A percentile compares a stretch with the other conserved stretches of the same genome.
These are phyloP conservation scores for Drosophila aff. DNA, from an alignment of 1,140 invertebrate species.

Conservation along the genomic window DNA sequence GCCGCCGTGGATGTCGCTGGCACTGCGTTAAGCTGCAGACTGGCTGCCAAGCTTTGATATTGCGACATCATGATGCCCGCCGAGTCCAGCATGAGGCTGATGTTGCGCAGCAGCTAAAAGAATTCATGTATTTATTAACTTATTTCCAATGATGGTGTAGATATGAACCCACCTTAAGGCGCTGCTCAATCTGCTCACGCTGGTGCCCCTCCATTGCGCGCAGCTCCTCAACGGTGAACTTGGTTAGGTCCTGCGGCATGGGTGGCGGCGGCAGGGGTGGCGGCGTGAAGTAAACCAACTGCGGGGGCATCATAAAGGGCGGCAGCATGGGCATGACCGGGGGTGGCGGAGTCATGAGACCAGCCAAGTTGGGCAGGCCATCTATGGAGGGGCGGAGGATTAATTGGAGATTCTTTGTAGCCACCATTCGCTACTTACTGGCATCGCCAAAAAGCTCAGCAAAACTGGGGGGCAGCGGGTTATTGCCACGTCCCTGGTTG, in stretches of 20 bases:
- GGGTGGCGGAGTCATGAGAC: constrained; percentile 42
- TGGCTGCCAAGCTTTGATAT: constrained; percentile 89
- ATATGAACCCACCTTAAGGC: constrained; percentile 88
- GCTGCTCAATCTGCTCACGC: constrained; percentile 94
- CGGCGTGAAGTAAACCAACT: constrained; percentile 86
- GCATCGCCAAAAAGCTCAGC: constrained; percentile 60
- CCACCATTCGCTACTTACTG: constrained; percentile 51
- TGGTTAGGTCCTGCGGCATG: constrained; percentile 90
- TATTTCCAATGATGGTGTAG: neutral
- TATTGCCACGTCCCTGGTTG: constrained; percentile 28
- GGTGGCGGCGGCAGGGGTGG: constrained; percentile 89
- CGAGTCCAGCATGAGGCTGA: constrained; percentile 94
- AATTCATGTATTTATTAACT: neutral
- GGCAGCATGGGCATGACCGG: constrained; percentile 72
- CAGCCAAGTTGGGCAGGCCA: constrained; percentile 52
- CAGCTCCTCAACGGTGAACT: constrained; percentile 93
- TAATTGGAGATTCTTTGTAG: neutral
- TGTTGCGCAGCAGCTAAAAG: constrained; percentile 89
- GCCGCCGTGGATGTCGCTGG: constrained; percentile 15
- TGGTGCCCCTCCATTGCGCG: constrained; percentile 94
- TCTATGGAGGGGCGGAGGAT: constrained; percentile 7
- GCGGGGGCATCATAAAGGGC: constrained; percentile 86
- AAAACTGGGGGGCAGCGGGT: constrained; percentile 39
- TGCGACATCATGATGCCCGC: constrained; percentile 95
- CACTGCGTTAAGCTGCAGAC: constrained; percentile 47